These are phyloP conservation scores for Amphiprion ocellaris DNA, from an alignment of 2,113 vertebrate genomes.

Conservation along the genomic window DNA sequence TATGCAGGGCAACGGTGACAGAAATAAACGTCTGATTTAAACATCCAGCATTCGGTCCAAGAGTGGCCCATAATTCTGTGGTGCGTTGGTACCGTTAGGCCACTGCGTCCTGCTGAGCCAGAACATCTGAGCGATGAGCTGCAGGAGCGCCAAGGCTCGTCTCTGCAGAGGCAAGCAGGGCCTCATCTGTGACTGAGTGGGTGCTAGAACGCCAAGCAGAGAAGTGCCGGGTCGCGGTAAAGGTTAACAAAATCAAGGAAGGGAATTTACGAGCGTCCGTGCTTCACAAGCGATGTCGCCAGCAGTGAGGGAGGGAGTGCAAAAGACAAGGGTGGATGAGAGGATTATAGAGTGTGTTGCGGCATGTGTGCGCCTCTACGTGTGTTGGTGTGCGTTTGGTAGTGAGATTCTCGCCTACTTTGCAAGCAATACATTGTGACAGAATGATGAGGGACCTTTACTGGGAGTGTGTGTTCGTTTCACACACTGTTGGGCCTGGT, in stretches of 20 bases:
- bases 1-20: slow-evolving; percentile 17
- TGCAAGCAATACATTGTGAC: slow-evolving; percentile 66
- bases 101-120: slow-evolving; percentile 36
- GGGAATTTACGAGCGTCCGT: slow-evolving; percentile 82
- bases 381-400: slow-evolving; percentile 52
- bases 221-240: slow-evolving; percentile 79
- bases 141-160: slow-evolving; percentile 49
- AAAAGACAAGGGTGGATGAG: slow-evolving; percentile 68
- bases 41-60: slow-evolving; percentile 24
- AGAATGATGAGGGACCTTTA: slow-evolving; percentile 58
- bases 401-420: slow-evolving; percentile 62
- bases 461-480: slow-evolving; percentile 57
- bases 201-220: slow-evolving; percentile 75
- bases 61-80: slow-evolving; percentile 38
- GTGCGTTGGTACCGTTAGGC: slow-evolving; percentile 38
- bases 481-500: slow-evolving; percentile 39
- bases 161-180: slow-evolving; percentile 48
- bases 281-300: slow-evolving; percentile 73
- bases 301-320: slow-evolving; percentile 55
- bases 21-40: slow-evolving; percentile 30
- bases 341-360: slow-evolving; percentile 66
- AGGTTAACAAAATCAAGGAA: slow-evolving; percentile 83
- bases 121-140: slow-evolving; percentile 70
- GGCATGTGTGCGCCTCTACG: slow-evolving; percentile 19
- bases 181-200: slow-evolving; percentile 78